Percentiles rank a stretch among this genome's conserved stretches.
Evolutionary conservation across 2,113 vertebrate genomes (phyloP).

Genomic region (Oceanodroma tethys): DNA sequence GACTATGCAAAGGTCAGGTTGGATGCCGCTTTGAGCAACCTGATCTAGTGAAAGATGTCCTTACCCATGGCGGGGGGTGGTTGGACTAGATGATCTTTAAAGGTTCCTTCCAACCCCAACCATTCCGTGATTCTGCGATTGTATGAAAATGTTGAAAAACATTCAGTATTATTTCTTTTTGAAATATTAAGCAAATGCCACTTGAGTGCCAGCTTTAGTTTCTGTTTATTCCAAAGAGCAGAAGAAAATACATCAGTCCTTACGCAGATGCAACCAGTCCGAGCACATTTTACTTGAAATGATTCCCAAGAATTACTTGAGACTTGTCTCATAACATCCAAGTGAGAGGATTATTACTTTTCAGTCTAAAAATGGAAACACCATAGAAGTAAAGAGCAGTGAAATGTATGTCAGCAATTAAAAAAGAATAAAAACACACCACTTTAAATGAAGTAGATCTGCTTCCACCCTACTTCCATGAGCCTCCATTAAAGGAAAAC

Average conservation of each 20-base stretch:
- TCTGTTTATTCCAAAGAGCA: not conserved
- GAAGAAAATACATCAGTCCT: not conserved
- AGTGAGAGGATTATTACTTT: not conserved
- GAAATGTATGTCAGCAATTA: not conserved
- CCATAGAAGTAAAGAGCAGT: not conserved
- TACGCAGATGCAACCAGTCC: not conserved
- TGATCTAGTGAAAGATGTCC: not conserved
- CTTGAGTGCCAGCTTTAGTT: not conserved
- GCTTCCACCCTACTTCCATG: accelerated
- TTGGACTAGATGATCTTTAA: not conserved
- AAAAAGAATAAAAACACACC: not conserved
- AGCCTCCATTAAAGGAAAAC: not conserved
- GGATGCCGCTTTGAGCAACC: not conserved
- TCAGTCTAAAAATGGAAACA: not conserved
- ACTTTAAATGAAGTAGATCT: not conserved
- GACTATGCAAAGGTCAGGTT: not conserved
- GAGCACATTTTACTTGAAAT: not conserved
- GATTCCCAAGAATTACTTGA: not conserved
- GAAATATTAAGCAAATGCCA: not conserved
- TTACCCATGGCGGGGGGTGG: not conserved
- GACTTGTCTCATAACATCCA: not conserved
- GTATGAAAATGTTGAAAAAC: not conserved
- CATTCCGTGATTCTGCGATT: not conserved
- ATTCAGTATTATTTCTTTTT: not conserved
- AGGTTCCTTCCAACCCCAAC: not conserved